Evolutionary conservation across 1,140 invertebrate genomes (phyloP).

Genomic region (Ericerus pela): DNA sequence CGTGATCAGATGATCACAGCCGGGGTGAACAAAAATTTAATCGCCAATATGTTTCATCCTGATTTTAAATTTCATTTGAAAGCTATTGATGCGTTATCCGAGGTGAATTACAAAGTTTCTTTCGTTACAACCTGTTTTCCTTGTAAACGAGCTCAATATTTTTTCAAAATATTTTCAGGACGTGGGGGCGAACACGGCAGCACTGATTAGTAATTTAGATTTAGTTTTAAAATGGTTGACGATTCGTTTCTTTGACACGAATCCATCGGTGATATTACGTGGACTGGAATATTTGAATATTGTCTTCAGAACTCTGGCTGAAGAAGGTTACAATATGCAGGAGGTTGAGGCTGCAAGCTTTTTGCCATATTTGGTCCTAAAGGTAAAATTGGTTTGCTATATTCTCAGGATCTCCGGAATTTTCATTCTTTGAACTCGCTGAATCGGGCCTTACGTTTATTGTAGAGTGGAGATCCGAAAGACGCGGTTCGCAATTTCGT

Average conservation of each 20-base stretch:
- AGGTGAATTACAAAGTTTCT: too few relatives aligned
- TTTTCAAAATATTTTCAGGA: conserved; percentile 35
- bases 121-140: background rate
- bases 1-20: conserved; percentile 80
- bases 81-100: conserved; percentile 77
- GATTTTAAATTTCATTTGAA: conserved; percentile 95
- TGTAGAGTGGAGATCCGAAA: conserved; percentile 85
- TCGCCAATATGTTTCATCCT: conserved; percentile 82
- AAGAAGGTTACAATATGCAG: conserved; percentile 66
- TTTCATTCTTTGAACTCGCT: too few relatives aligned
- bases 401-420: too few relatives aligned
- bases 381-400: too few relatives aligned
- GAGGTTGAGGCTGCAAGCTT: conserved; percentile 87
- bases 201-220: conserved; percentile 81
- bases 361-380: conserved; percentile 82
- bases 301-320: conserved; percentile 65
- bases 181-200: conserved; percentile 54
- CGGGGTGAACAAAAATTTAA: conserved; percentile 68
- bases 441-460: too few relatives aligned
- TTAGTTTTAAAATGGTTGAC: conserved; percentile 93
- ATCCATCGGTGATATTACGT: conserved; percentile 89
- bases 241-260: conserved; percentile 92
- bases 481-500: conserved; percentile 83
- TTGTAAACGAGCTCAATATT: background rate
- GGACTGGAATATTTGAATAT: conserved; percentile 77